phyloP scores from a whole-genome alignment of 2,113 vertebrate species.

The Colius striatus region DNA sequence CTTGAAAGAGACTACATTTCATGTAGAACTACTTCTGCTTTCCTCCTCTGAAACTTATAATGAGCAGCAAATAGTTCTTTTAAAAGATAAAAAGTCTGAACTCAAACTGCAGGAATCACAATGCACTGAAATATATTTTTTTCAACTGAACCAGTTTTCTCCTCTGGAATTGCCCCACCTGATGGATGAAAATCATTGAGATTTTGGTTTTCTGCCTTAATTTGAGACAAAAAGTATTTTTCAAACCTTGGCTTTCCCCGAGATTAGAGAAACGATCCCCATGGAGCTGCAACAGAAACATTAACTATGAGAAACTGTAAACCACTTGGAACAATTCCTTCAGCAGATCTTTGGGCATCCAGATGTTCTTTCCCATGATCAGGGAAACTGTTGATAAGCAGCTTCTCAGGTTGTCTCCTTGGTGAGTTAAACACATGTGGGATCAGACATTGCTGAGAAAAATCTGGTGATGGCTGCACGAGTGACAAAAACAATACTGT shows the following conservation, averaged over 20 bases:
- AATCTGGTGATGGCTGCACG: too few relatives aligned
- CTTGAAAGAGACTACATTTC: background rate
- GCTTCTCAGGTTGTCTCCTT: background rate
- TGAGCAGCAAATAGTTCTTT: background rate
- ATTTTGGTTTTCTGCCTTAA: background rate
- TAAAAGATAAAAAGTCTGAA: background rate
- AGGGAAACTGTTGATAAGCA: background rate
- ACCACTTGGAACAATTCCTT: background rate
- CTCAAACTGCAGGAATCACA: background rate
- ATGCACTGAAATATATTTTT: background rate
- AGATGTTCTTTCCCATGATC: background rate
- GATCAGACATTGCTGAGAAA: background rate
- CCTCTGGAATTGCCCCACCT: background rate
- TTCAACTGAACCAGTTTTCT: background rate
- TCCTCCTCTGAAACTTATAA: conserved; percentile 2
- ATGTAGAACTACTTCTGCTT: background rate
- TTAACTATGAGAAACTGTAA: rapidly evolving
- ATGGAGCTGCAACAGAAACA: background rate
- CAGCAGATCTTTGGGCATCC: background rate
- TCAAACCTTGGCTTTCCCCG: background rate
- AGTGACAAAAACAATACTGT: rapidly evolving
- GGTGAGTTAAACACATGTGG: background rate
- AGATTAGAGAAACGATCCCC: background rate
- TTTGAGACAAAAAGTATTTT: background rate
- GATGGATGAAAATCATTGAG: background rate